Evolutionary conservation across 2,113 vertebrate species (phyloP), one percentile per base, ranked within the genome.

Genomic region (Hoplias malabaricus): DNA sequence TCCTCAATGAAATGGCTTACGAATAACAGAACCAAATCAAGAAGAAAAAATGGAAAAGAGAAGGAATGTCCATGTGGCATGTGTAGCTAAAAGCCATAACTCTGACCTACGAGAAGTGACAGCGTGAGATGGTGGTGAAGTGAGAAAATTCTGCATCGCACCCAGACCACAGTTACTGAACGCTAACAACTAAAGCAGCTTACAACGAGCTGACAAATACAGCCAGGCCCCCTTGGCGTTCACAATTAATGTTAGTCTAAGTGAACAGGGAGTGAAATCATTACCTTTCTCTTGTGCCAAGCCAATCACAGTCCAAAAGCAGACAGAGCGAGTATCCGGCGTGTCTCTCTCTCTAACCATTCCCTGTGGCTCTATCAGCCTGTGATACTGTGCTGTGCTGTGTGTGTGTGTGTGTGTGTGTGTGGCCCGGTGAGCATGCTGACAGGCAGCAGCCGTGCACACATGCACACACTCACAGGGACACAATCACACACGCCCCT

Each of bases 201-300:
- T 4, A 65, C 21, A 27, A 38, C 1, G 10, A 67, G 16, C n/a
- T 36, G 14, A 36, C 33, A 36, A 8, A 61, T 29, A 31, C 7
- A 25, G 8, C 27, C 59, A n/a, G 5, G 14, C 31, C 2, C 5
- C 31, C 8, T 19, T 13, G 21, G 48, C 48, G 16, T 21, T n/a
- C 12, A 19, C n/a, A 76, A 19, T 67, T 43, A 67, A 6, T 1
- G 16, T 48, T 42, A 61, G 25, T 74, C 42, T 27, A 19, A 19
- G 12, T 40, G 8, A 7, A 74, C 40, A 43, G n/a, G 13, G 10
- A 12, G 2, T 31, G 14, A 8, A 57, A 38, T 13, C 21, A 33
- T 77, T 76, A 77, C 75, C 75, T 77, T 59, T 13, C 40, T 57
- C 19, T 34, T 14, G 25, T 1, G 63, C 34, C 14, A 12, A 76